A percentile compares a stretch with the other conserved stretches of the same genome.
These are phyloP conservation scores for Stenotaenia linearis DNA, from an alignment of 2,888 invertebrate genomes.

Conservation along the genomic window DNA sequence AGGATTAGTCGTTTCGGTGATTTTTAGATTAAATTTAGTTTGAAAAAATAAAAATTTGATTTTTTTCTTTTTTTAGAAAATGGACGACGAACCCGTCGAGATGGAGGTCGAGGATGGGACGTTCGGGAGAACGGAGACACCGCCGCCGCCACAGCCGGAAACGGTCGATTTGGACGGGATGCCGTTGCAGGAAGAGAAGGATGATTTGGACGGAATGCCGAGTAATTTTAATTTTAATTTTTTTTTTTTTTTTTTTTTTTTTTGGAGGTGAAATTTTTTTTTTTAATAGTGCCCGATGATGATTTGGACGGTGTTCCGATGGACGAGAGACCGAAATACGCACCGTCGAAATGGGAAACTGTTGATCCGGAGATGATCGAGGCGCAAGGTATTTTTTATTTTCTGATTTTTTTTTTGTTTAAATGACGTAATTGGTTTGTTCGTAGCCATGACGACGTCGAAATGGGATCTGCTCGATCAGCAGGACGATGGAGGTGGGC, in stretches of 20 bases:
- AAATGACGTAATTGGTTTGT: background rate
- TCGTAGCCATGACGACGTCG: slow-evolving; percentile 70
- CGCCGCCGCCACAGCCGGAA: slow-evolving; percentile 62
- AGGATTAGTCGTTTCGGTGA: slow-evolving; percentile 56
- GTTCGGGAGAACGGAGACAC: slow-evolving; percentile 57
- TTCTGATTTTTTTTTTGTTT: background rate
- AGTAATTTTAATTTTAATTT: slow-evolving; percentile 47
- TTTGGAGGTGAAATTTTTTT: background rate
- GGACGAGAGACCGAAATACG: slow-evolving; percentile 51
- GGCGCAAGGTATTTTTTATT: slow-evolving; percentile 45
- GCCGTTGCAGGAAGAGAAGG: slow-evolving; percentile 44
- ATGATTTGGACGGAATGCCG: slow-evolving; percentile 66
- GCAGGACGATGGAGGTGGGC: slow-evolving; percentile 44
- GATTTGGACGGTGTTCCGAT: slow-evolving; percentile 41
- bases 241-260: background rate
- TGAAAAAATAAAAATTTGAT: too few species aligned
- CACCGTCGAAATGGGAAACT: slow-evolving; percentile 93
- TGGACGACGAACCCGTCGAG: slow-evolving; percentile 46
- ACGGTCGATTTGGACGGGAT: slow-evolving; percentile 45
- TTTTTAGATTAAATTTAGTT: too few species aligned
- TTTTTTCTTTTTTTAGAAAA: too few species aligned
- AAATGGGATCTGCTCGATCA: slow-evolving; percentile 76
- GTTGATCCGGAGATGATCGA: slow-evolving; percentile 81
- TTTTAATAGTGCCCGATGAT: slow-evolving; percentile 35
- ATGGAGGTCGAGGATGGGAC: slow-evolving; percentile 41